These are phyloP conservation scores for Colletes collaris DNA, from an alignment of 2,888 invertebrate genomes.

Conservation along the genomic window DNA sequence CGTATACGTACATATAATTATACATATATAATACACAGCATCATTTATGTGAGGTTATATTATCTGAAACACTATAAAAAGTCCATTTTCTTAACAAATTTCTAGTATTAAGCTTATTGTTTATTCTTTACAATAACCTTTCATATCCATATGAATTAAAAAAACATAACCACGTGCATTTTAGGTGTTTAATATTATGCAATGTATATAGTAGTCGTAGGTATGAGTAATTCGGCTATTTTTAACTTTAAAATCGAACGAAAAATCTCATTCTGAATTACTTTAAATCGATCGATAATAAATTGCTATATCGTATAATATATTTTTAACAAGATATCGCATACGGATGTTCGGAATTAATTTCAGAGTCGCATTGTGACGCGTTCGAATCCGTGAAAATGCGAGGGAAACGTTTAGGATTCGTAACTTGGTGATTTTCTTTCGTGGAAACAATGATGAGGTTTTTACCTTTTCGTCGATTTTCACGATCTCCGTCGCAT, in stretches of 20 bases:
- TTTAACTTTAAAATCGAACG: conserved; percentile 40
- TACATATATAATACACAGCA: not conserved
- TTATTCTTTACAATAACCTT: conserved; percentile 9
- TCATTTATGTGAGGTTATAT: conserved; percentile 51
- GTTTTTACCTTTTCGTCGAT: conserved; percentile 14
- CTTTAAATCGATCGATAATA: conserved; percentile 15
- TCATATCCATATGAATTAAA: conserved; percentile 9
- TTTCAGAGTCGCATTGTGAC: not conserved
- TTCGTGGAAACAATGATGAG: not conserved
- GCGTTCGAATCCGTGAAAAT: not conserved
- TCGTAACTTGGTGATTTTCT: not conserved
- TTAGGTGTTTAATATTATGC: conserved; percentile 52
- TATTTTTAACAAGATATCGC: conserved; percentile 8
- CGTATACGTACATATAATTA: not conserved
- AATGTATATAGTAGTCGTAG: conserved; percentile 37
- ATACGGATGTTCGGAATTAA: conserved; percentile 5
- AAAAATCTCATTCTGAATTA: conserved; percentile 6
- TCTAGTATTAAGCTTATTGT: not conserved
- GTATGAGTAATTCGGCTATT: conserved; percentile 54
- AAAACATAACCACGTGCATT: conserved; percentile 43
- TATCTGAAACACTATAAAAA: conserved; percentile 6
- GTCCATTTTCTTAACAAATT: not conserved
- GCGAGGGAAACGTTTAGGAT: not conserved
- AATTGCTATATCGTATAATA: not conserved
- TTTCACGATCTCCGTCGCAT: conserved; percentile 2